These are phyloP conservation scores for Anser cygnoides DNA, from an alignment of 2,113 vertebrate species.

Conservation along the genomic window DNA sequence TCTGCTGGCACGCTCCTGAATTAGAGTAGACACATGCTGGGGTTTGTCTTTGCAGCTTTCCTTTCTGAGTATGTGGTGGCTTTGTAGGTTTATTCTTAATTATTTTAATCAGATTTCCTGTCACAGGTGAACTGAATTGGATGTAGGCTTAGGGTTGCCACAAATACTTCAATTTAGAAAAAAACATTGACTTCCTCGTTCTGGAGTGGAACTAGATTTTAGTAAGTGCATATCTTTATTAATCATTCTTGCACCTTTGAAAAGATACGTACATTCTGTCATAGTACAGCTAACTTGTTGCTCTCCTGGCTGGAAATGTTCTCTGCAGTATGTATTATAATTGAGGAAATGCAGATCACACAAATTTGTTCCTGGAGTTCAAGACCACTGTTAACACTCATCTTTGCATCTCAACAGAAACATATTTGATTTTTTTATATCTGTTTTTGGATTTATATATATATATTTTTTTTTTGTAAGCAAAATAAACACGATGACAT, in stretches of 20 bases:
- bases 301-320: not conserved
- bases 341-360: not conserved
- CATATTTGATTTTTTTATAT: not conserved
- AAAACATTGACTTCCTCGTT: not conserved
- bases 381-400: not conserved
- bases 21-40: not conserved
- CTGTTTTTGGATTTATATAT: not conserved
- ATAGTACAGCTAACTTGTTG: not conserved
- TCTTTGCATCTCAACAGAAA: not conserved
- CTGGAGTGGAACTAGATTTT: not conserved
- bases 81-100: not conserved
- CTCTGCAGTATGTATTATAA: not conserved
- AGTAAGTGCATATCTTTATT: not conserved
- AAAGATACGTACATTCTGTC: not conserved
- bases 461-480: not conserved
- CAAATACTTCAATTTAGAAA: not conserved
- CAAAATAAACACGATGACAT: not conserved
- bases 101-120: not conserved
- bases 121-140: not conserved
- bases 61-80: not conserved
- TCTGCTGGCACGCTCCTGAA: not conserved
- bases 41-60: not conserved
- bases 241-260: not conserved
- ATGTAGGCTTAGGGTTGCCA: not conserved
- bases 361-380: not conserved